Percentiles rank a stretch among this genome's conserved stretches.
Evolutionary conservation across 2,113 vertebrate species (phyloP).

Genomic region (Hippocampus mohnikei): DNA sequence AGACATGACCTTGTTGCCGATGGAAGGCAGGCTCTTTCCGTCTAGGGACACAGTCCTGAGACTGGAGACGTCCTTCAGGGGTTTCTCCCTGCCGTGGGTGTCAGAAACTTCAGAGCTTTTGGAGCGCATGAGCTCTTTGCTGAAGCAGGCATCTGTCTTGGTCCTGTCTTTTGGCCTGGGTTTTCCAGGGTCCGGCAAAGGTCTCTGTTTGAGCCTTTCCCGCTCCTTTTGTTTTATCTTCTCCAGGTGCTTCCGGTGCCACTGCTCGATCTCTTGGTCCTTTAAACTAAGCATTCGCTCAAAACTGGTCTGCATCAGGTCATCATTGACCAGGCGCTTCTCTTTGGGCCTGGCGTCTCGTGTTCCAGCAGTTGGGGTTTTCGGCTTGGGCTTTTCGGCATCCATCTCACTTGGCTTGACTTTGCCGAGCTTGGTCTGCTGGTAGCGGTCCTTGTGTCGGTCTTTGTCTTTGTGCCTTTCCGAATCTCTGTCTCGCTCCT

Average conservation of each 20-base stretch:
- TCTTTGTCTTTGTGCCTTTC: constrained; percentile 90
- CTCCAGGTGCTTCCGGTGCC: constrained; percentile 96
- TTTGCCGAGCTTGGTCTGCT: constrained; percentile 73
- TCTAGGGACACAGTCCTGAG: constrained; percentile 84
- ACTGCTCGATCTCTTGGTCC: constrained; percentile 96
- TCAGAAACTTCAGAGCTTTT: constrained; percentile 90
- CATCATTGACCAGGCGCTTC: constrained; percentile 93
- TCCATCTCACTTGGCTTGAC: constrained; percentile 65
- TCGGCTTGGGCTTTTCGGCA: constrained; percentile 71
- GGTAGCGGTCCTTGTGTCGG: constrained; percentile 84
- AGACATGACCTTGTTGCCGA: constrained; percentile 70
- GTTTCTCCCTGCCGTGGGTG: constrained; percentile 76
- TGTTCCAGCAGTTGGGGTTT: constrained; percentile 69
- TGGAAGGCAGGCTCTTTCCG: constrained; percentile 67
- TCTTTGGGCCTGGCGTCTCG: constrained; percentile 90
- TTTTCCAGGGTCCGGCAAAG: constrained; percentile 79
- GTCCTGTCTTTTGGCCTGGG: constrained; percentile 82
- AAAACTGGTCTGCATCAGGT: constrained; percentile 98
- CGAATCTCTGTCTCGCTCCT: constrained; percentile 79
- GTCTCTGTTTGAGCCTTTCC: constrained; percentile 85
- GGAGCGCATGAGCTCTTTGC: constrained; percentile 85
- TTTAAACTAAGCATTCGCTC: constrained; percentile 98
- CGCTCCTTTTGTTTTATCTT: constrained; percentile 98
- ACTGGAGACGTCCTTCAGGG: constrained; percentile 78
- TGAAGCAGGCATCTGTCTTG: constrained; percentile 77